Percentiles rank a stretch among this genome's conserved stretches.
These are phyloP conservation scores for Sphaeramia orbicularis DNA, from an alignment of 2,797 vertebrate species.

Conservation along the genomic window DNA sequence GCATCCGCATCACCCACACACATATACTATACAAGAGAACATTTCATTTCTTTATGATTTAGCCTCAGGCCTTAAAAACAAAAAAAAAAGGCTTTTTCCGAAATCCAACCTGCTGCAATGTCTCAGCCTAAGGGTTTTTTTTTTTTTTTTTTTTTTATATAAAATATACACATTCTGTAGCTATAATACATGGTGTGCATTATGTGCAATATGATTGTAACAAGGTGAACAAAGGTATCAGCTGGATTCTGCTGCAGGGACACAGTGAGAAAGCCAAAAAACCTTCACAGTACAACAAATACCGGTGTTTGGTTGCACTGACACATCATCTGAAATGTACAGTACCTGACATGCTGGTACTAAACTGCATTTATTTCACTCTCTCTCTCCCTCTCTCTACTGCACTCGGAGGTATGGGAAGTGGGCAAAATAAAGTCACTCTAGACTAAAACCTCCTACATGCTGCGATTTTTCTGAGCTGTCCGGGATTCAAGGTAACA, in stretches of 20 bases:
- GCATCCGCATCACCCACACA: too few relatives aligned
- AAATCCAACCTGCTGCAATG: background rate
- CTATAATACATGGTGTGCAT: background rate
- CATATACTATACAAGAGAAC: background rate
- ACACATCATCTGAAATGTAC: too few relatives aligned
- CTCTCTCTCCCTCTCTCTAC: too few relatives aligned
- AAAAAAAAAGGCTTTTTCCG: background rate
- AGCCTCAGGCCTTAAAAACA: background rate
- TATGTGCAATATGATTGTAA: background rate
- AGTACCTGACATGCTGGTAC: too few relatives aligned
- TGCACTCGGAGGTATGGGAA: too few relatives aligned
- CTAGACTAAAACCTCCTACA: too few relatives aligned
- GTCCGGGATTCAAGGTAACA: too few relatives aligned
- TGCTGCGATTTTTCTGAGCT: too few relatives aligned
- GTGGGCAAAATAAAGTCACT: too few relatives aligned
- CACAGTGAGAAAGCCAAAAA: background rate
- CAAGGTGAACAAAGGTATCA: background rate
- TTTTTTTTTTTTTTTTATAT: too few relatives aligned
- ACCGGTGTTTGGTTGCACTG: too few relatives aligned
- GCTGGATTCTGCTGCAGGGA: background rate
- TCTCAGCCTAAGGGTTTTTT: conserved; percentile 13
- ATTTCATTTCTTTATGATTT: background rate
- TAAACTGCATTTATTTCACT: too few relatives aligned
- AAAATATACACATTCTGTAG: background rate
- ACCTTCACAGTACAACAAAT: background rate